A percentile compares a stretch with the other conserved stretches of the same genome.
Evolutionary conservation across 2,113 vertebrate species (phyloP).

Genomic region (Anguilla rostrata): DNA sequence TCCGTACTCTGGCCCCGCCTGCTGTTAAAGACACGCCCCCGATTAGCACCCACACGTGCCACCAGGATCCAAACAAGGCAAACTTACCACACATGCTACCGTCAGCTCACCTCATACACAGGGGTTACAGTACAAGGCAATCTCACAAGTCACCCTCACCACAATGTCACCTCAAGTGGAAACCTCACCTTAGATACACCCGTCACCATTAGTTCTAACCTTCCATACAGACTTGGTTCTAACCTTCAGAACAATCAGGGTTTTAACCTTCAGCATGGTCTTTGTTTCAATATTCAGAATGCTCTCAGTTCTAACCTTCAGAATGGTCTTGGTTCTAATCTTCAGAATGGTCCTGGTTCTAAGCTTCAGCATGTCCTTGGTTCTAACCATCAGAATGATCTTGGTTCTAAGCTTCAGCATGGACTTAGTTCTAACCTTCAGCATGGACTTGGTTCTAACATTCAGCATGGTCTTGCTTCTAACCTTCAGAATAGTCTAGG

Average conservation of each 20-base stretch:
- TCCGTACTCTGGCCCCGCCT: constrained; percentile 96
- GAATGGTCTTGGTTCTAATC: background rate
- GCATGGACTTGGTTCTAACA: background rate
- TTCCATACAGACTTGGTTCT: too few relatives aligned
- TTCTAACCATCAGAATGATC: background rate
- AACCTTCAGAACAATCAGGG: too few relatives aligned
- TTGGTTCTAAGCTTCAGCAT: background rate
- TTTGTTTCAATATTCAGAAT: too few relatives aligned
- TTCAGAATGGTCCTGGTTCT: background rate
- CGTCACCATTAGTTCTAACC: too few relatives aligned
- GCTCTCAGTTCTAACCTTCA: too few relatives aligned
- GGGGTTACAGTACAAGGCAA: too few relatives aligned
- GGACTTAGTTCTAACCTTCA: background rate
- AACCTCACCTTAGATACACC: too few relatives aligned
- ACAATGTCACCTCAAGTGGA: too few relatives aligned
- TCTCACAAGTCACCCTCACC: too few relatives aligned
- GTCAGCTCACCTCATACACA: background rate
- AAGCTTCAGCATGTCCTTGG: background rate
- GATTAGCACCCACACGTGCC: background rate
- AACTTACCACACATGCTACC: too few relatives aligned
- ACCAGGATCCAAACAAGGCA: too few relatives aligned
- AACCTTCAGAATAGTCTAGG: background rate
- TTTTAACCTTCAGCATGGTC: too few relatives aligned
- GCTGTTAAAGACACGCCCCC: background rate
- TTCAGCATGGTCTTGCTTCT: background rate